Conservation (phyloP, 1,140 invertebrate genomes). For the Drosophila trapezifrons region DNA sequence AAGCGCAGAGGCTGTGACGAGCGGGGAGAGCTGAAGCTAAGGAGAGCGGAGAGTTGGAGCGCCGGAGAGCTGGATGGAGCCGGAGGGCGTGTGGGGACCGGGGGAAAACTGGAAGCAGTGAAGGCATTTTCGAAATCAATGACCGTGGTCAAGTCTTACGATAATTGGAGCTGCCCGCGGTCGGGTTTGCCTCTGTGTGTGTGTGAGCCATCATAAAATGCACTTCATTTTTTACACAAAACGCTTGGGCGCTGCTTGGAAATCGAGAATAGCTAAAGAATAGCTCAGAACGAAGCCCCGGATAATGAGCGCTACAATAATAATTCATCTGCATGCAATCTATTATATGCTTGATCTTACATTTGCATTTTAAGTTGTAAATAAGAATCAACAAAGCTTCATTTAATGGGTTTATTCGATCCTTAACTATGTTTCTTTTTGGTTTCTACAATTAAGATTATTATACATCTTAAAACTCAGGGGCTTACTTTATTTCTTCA, state of each 20-base stretch:
- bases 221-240: conserved; percentile 50
- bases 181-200: conserved; percentile 19
- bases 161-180: conserved; percentile 64
- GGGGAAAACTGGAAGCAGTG: conserved; percentile 24
- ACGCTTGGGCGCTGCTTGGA: conserved; percentile 6
- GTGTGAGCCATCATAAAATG: conserved; percentile 41
- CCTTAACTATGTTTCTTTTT: conserved; percentile 1
- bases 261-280: conserved; percentile 24
- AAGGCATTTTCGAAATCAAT: conserved; percentile 79
- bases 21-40: too few relatives aligned
- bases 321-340: conserved; percentile 33
- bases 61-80: background rate
- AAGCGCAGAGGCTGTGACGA: conserved; percentile 56
- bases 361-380: conserved; percentile 31
- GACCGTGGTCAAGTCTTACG: conserved; percentile 76
- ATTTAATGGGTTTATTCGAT: background rate
- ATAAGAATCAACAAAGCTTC: conserved; percentile 4
- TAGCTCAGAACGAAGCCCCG: conserved; percentile 4
- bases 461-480: background rate
- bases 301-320: conserved; percentile 11
- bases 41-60: background rate
- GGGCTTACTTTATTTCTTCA: background rate
- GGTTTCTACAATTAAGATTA: background rate
- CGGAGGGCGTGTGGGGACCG: background rate
- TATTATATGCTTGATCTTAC: conserved; percentile 22